A percentile compares a stretch with the other conserved stretches of the same genome.
Conservation (phyloP, 1,140 invertebrate genomes). For the Coenobita brevimanus region DNA sequence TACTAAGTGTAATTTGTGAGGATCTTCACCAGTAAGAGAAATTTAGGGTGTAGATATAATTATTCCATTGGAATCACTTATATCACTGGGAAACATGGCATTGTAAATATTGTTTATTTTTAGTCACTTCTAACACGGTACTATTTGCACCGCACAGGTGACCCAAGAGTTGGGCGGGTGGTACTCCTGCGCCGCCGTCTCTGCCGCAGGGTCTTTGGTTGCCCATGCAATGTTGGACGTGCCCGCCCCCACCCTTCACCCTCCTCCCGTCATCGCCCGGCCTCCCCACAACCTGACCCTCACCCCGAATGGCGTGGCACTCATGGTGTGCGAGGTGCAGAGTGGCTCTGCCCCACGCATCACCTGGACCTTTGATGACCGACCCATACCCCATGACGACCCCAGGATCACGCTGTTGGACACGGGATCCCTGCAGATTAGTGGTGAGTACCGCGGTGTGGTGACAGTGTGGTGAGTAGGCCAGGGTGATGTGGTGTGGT, state of each 20-base stretch:
- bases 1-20: too few species aligned
- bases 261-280: slow-evolving; percentile 91
- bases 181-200: slow-evolving; percentile 90
- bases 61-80: too few species aligned
- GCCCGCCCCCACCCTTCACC: slow-evolving; percentile 77
- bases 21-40: too few species aligned
- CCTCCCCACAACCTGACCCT: slow-evolving; percentile 93
- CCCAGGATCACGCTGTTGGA: slow-evolving; percentile 77
- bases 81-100: too few species aligned
- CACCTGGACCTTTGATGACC: slow-evolving; percentile 88
- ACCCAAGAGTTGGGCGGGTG: slow-evolving; percentile 84
- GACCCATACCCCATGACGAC: slow-evolving; percentile 73
- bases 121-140: background rate
- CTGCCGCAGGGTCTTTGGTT: slow-evolving; percentile 87
- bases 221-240: slow-evolving; percentile 85
- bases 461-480: too few species aligned
- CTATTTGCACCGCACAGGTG: slow-evolving; percentile 27
- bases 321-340: slow-evolving; percentile 85
- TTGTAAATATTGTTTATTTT: background rate
- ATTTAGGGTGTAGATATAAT: too few species aligned
- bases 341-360: slow-evolving; percentile 82
- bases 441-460: slow-evolving; percentile 76
- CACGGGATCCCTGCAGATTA: slow-evolving; percentile 85
- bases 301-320: slow-evolving; percentile 83
- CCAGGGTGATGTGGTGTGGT: too few species aligned